Base-by-base conservation (phyloP, 2,113 vertebrate genomes). In the Carlito syrichta region DNA sequence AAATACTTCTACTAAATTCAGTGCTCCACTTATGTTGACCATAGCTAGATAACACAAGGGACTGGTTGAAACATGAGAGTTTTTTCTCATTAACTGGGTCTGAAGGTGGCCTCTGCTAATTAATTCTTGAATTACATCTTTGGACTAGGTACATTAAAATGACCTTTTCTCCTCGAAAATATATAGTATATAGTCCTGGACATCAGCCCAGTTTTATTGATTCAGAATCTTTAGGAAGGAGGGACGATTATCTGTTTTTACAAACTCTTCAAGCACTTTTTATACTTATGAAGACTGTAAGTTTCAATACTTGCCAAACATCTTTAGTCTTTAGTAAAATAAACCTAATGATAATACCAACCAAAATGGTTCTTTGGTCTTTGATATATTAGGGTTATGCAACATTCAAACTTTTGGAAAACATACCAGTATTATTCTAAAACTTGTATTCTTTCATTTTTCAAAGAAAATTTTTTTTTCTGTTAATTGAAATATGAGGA, bases 351-450 rank as follows among this genome's bases (percentile, higher is more conserved):
- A 63, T 89, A 83, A 86, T 62, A 56, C 11, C 81, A n/a, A n/a
- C 66, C 86, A 96, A 98, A 98, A 98, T 98, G 38, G 66, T 58
- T 93, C 8, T 83, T 74, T 66, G 23, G 43, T 32, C 35, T 83
- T 81, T 52, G 54, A 82, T 78, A 50, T n/a, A 20, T 63, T 78
- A 78, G 30, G 19, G 17, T 43, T 45, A 77, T 83, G 9, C 6
- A 84, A 25, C 76, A 66, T 73, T 90, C 81, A 79, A 48, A 83
- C 32, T 10, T 60, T 25, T 60, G 9, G 58, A 60, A 60, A 60
- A 60, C 58, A 27, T 60, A 27, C 58, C 23, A 60, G 8, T 54
- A 13, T 63, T 58, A 43, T 87, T 56, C 63, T 79, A 73, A 38
- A 52, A 5, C 35, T 32, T 73, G 16, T 25, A 58, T 45, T 62